Evolutionary conservation across 2,797 vertebrate genomes (phyloP), one percentile per base, ranked within the genome.

Genomic region (Oryzias sinensis): DNA sequence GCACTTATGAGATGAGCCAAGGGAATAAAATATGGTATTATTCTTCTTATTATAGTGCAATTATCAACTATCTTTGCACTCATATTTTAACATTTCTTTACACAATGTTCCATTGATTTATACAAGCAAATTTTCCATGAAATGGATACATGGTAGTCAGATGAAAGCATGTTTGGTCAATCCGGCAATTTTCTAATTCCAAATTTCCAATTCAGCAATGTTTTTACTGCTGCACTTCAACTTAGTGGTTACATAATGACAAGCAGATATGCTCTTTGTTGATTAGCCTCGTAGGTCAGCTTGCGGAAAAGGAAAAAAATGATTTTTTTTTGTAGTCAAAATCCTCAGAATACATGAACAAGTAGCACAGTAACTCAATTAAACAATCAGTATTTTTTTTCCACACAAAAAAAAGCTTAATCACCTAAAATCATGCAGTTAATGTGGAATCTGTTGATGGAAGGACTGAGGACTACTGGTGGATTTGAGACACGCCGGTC

Each of bases 11-110:
- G 59, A 67, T 56, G 60, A 70, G 87, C 80, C 70, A 71, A 81
- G 58, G 70, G 77, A 82, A 84, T 82, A 81, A 87, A 90, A 84
- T 83, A 87, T 81, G 68, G 66, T 74, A 81, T 77, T 76, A 82
- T 76, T 85, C 79, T 74, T 20, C 44, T 22, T 65, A 76, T 79
- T 79, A 85, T 53, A 60, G 63, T 65, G 73, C 63, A 78, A 84
- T 90, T 84, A 86, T 79, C 78, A 86, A 82, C 84, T 83, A 82
- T 74, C 52, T 67, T 67, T 56, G 61, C 62, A 46, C 62, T 55
- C 27, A 47, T 22, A 57, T 53, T 74, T 51, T 65, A 51, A 50
- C 56, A 37, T 25, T 49, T 65, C 29, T 61, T 55, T 57, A 64
- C 65, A 46, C 59, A 59, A 49, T 24, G 37, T 42, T 40, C 51